These are phyloP conservation scores for Ianthella basta DNA, from an alignment of 37 sponge, comb jelly and placozoan species.

Conservation along the genomic window DNA sequence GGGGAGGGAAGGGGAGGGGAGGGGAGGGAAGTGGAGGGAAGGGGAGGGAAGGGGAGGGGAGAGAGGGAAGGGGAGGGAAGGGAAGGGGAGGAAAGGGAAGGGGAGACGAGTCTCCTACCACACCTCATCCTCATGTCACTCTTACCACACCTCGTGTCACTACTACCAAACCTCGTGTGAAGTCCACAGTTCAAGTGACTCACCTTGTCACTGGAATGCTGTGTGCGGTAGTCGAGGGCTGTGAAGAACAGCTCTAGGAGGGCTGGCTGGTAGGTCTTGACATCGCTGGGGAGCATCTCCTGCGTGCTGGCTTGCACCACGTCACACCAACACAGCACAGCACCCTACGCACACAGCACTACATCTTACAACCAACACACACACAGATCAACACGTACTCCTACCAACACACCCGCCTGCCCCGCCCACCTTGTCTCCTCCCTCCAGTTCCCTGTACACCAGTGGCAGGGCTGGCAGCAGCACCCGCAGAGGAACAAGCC, in stretches of 20 bases:
- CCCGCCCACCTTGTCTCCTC: conserved; percentile 31
- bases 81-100: too few relatives aligned
- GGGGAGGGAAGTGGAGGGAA: too few relatives aligned
- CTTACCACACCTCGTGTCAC: too few relatives aligned
- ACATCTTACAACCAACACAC: background rate
- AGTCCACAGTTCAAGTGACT: too few relatives aligned
- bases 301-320: conserved; percentile 43
- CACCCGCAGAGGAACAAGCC: conserved; percentile 47
- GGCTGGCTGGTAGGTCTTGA: conserved; percentile 1
- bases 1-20: too few relatives aligned
- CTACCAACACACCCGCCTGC: background rate
- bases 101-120: too few relatives aligned
- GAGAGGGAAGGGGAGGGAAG: too few relatives aligned
- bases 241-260: conserved; percentile 49
- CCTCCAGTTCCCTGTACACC: conserved; percentile 17
- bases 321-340: conserved; percentile 51
- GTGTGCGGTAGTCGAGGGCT: conserved; percentile 61
- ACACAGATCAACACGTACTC: background rate
- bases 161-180: too few relatives aligned
- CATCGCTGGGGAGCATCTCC: conserved; percentile 53
- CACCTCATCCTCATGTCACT: too few relatives aligned
- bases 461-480: conserved; percentile 51
- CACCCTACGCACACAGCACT: conserved; percentile 33
- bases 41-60: too few relatives aligned
- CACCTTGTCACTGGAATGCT: conserved; percentile 14